Evolutionary conservation across 2,797 vertebrate species (phyloP).

Genomic region (Mormyrus proboscirostris): DNA sequence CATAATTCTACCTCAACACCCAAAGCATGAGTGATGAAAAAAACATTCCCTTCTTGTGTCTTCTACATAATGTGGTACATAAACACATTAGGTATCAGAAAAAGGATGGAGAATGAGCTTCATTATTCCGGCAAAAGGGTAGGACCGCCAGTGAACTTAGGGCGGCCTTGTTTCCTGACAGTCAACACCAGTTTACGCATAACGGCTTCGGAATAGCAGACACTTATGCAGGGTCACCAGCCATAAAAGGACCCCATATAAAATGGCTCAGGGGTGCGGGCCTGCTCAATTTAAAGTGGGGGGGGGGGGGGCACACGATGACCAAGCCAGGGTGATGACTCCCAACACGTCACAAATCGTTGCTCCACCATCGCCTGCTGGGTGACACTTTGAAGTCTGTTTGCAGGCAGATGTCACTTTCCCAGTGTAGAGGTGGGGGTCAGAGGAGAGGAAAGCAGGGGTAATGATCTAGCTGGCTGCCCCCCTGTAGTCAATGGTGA

Average conservation of each 20-base stretch:
- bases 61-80: neutral
- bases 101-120: neutral
- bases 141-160: constrained; percentile 39
- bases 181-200: constrained; percentile 43
- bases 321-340: constrained; percentile 23
- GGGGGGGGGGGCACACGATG: neutral
- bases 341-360: constrained; percentile 32
- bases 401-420: constrained; percentile 30
- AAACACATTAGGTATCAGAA: neutral
- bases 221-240: constrained; percentile 45
- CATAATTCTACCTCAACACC: neutral
- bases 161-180: constrained; percentile 38
- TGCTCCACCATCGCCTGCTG: constrained; percentile 26
- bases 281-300: neutral
- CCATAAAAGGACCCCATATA: constrained; percentile 28
- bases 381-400: constrained; percentile 34
- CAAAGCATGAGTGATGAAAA: neutral
- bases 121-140: neutral
- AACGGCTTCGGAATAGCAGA: constrained; percentile 52
- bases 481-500: neutral
- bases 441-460: neutral
- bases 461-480: neutral
- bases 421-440: constrained; percentile 20
- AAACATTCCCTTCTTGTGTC: neutral
- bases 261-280: constrained; percentile 26